Base-by-base conservation (phyloP, 2,797 vertebrate species). In the Periophthalmus magnuspinnatus region DNA sequence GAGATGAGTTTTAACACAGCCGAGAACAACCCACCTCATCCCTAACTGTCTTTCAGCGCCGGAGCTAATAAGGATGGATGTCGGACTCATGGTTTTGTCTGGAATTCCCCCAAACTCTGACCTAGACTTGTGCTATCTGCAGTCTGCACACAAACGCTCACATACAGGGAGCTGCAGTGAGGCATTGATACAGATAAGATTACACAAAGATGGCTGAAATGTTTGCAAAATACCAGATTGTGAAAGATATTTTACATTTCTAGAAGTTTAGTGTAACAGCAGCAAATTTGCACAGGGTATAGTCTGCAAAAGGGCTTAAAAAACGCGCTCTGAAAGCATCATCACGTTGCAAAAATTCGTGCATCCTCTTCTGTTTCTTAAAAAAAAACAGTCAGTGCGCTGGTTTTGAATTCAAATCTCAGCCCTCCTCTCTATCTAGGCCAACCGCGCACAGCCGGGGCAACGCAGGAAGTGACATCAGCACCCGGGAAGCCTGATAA, bases 161-260 rank as follows among this genome's bases (percentile, higher is more conserved):
- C 69, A 64, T 57, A 75, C 38, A 41, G 60, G 5, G 50, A 71
- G 65, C 58, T 52, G 21, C 5, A 70, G 75, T 58, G 77, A 85
- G 80, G 9, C 2, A 55, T 5, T 91, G 82, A 93, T 22, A 84
- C 86, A 77, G 81, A 80, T 59, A 59, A 76, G 72, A 90, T 90
- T 90, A 83, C 91, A 91, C 83, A 17, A 84, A 83, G 68, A 81
- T 3, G 55, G 13, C 24, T 57, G 65, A 84, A 86, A 83, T 76
- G 82, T 85, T 90, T 90, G 9, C 60, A 59, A 86, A 82, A 81
- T 33, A 61, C 77, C 69, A 65, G 55, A 11, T 19, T 41, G n/a
- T 41, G 5, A 41, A 38, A 61, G 33, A 60, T 10, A 10, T 22
- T 54, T 21, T 21, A 1, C 0, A 33, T 58, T 58, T 33, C 16